These are phyloP conservation scores for Hippocampus kuda DNA, from an alignment of 2,797 vertebrate genomes.

Conservation along the genomic window DNA sequence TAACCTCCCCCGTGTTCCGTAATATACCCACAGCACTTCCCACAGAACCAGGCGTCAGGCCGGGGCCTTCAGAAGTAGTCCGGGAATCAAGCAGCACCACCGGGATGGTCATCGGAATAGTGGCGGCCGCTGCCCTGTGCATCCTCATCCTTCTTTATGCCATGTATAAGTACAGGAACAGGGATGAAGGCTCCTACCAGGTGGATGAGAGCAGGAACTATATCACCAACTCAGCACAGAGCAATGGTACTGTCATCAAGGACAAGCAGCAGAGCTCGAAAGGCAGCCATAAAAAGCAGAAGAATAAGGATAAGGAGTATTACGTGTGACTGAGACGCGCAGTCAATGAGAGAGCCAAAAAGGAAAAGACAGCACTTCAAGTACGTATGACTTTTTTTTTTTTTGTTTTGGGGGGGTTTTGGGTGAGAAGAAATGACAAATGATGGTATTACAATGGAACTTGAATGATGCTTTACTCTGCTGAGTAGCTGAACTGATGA, in stretches of 20 bases:
- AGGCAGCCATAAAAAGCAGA: conserved; percentile 95
- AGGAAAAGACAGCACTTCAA: conserved; percentile 44
- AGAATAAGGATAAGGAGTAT: conserved; percentile 99
- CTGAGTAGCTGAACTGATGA: conserved; percentile 79
- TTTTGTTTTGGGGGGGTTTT: too few relatives aligned
- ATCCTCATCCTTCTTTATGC: conserved; percentile 99
- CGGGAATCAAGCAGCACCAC: conserved; percentile 99
- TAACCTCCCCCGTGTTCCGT: conserved; percentile 99
- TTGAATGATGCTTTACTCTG: conserved; percentile 67
- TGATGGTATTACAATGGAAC: conserved; percentile 65
- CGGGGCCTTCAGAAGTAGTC: conserved; percentile 99
- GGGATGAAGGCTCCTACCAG: conserved; percentile 99
- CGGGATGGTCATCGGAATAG: conserved; percentile 99
- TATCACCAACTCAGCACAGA: conserved; percentile 99
- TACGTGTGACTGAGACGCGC: conserved; percentile 80
- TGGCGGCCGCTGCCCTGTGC: conserved; percentile 98
- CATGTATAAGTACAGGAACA: conserved; percentile 99
- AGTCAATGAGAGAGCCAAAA: background rate
- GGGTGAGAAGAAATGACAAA: conserved; percentile 55
- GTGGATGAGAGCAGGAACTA: conserved; percentile 99
- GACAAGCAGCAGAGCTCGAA: conserved; percentile 95
- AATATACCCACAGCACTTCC: conserved; percentile 99
- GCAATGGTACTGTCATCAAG: conserved; percentile 93
- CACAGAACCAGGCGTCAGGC: conserved; percentile 97
- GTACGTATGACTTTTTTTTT: conserved; percentile 51